These are phyloP conservation scores for Neuroscelio doddi DNA, from an alignment of 2,888 invertebrate species.

Conservation along the genomic window DNA sequence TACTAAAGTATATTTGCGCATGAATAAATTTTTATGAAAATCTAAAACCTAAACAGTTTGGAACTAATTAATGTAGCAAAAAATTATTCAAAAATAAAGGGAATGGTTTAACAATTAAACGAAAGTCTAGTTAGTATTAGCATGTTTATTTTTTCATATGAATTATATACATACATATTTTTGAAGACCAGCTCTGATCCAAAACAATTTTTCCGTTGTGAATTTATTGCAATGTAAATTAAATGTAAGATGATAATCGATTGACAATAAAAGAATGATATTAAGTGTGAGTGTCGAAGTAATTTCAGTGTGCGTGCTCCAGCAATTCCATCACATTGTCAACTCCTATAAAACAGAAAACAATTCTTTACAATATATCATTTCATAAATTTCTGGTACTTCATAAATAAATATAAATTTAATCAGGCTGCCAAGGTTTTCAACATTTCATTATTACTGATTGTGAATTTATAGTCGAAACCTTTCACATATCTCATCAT, in stretches of 20 bases:
- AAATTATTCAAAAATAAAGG: too few relatives aligned
- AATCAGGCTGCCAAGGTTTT: constrained; percentile 66
- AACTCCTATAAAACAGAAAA: constrained; percentile 61
- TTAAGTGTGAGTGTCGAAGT: constrained; percentile 30
- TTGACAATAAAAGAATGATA: constrained; percentile 60
- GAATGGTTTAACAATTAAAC: too few relatives aligned
- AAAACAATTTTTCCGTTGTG: constrained; percentile 11
- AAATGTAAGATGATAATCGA: constrained; percentile 38
- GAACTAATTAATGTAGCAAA: too few relatives aligned
- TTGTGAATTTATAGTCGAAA: constrained; percentile 59
- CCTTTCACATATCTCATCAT: constrained; percentile 60
- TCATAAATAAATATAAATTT: constrained; percentile 4
- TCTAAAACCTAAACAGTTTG: too few relatives aligned
- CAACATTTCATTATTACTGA: constrained; percentile 58
- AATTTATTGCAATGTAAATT: constrained; percentile 28
- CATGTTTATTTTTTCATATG: constrained; percentile 23
- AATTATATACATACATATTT: constrained; percentile 30
- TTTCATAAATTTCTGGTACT: not conserved
- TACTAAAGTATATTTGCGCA: too few relatives aligned
- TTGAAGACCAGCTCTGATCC: constrained; percentile 3
- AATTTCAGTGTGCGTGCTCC: constrained; percentile 29
- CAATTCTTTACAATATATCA: not conserved
- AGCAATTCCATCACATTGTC: constrained; percentile 68
- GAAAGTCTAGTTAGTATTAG: too few relatives aligned
- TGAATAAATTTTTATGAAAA: too few relatives aligned